phyloP scores from a whole-genome alignment of 2,797 vertebrate species.

The Lophotriccus pileatus region DNA sequence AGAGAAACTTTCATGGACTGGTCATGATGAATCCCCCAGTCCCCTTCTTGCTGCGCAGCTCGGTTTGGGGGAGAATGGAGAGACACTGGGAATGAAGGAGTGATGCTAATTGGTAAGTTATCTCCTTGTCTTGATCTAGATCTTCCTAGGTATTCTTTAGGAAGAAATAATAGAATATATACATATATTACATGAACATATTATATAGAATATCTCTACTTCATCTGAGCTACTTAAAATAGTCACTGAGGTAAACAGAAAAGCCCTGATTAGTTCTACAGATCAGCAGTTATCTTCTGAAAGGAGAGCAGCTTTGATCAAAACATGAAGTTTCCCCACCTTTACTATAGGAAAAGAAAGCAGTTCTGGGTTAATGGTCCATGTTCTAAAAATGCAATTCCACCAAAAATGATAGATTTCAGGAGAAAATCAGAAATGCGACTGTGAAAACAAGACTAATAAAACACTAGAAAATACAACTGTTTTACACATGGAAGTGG shows the following conservation, averaged over 20 bases:
- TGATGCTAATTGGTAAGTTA: not conserved
- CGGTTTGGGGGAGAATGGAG: not conserved
- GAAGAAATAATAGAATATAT: not conserved
- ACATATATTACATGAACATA: not conserved
- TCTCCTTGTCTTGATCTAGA: not conserved
- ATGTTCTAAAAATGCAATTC: not conserved
- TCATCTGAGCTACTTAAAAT: not conserved
- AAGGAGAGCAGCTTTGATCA: not conserved
- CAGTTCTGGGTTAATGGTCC: not conserved
- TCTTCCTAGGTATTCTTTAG: not conserved
- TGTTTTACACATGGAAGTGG: not conserved
- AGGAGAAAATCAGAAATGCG: not conserved
- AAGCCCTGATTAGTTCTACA: not conserved
- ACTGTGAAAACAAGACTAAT: not conserved
- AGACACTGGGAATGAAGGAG: not conserved
- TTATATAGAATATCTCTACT: not conserved
- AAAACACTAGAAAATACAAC: not conserved
- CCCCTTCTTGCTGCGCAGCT: not conserved
- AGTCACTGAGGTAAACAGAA: not conserved
- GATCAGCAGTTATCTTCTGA: not conserved
- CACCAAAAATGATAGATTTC: not conserved
- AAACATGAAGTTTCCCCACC: not conserved
- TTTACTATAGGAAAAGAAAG: not conserved
- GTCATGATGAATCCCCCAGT: rapidly evolving
- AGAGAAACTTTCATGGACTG: not conserved